These are phyloP conservation scores for Spondyliosoma cantharus DNA, from an alignment of 2,797 vertebrate genomes.

Conservation along the genomic window DNA sequence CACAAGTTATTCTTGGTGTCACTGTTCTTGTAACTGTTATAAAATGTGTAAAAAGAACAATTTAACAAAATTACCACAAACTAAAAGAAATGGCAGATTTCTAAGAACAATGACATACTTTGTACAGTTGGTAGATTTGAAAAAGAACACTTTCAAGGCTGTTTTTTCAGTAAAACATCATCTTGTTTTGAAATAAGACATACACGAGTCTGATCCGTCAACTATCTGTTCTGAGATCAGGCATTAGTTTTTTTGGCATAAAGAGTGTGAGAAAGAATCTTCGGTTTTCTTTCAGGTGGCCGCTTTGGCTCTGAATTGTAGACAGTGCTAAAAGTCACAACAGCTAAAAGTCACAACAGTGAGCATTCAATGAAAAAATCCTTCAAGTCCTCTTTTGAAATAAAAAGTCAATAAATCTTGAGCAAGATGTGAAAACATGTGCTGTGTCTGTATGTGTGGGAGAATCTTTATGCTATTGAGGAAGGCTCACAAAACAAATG, in stretches of 20 bases:
- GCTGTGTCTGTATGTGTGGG: neutral
- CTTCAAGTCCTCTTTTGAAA: neutral
- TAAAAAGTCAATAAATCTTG: neutral
- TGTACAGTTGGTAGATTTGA: neutral
- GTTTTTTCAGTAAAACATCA: neutral
- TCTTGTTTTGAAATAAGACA: neutral
- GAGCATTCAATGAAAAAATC: too few species aligned
- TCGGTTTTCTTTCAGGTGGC: neutral
- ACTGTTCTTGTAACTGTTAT: neutral
- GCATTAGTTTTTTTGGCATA: neutral
- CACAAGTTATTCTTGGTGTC: slow-evolving; percentile 13
- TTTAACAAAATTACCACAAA: neutral
- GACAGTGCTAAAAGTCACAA: neutral
- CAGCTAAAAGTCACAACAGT: too few species aligned
- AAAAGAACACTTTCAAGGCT: slow-evolving; percentile 1
- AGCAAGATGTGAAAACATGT: neutral
- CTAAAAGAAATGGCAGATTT: neutral
- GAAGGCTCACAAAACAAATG: neutral
- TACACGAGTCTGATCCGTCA: neutral
- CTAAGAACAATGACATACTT: neutral
- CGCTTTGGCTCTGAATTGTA: neutral
- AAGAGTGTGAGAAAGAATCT: neutral
- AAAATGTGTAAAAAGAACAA: slow-evolving; percentile 14
- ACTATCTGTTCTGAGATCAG: neutral
- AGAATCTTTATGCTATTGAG: neutral